Evolutionary conservation across 2,797 vertebrate species (phyloP).

Genomic region (Craterocephalus amniculus): DNA sequence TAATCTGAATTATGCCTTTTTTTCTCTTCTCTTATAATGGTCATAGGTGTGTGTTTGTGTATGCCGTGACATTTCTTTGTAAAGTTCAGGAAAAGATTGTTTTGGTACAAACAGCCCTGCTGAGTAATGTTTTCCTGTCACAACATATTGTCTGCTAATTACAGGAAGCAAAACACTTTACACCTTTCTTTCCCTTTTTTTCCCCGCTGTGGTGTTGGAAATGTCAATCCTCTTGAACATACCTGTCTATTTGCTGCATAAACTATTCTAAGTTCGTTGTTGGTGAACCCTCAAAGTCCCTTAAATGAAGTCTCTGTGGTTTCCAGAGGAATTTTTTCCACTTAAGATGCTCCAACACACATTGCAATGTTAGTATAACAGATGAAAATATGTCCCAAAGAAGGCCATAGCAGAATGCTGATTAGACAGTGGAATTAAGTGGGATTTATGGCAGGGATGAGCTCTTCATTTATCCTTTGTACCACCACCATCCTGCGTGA

Average conservation of each 20-base stretch:
- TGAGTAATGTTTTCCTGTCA: constrained; percentile 12
- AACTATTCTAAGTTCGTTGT: constrained; percentile 1
- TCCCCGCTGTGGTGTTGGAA: background rate
- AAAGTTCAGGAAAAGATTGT: constrained; percentile 14
- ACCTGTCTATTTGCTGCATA: background rate
- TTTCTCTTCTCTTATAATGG: background rate
- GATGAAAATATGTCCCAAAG: constrained; percentile 48
- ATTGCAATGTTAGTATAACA: constrained; percentile 42
- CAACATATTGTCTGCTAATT: constrained; percentile 4
- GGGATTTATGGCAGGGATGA: constrained; percentile 62
- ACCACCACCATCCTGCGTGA: constrained; percentile 26
- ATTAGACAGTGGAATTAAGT: constrained; percentile 63
- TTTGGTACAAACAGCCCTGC: constrained; percentile 4
- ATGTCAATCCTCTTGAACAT: constrained; percentile 12
- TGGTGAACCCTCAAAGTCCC: background rate
- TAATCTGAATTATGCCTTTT: background rate
- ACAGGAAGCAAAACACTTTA: constrained; percentile 7
- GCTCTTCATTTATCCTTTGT: constrained; percentile 53
- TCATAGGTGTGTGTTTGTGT: background rate
- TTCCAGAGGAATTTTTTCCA: constrained; percentile 25
- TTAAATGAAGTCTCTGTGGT: constrained; percentile 18
- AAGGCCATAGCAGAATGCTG: constrained; percentile 51
- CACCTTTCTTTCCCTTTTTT: background rate
- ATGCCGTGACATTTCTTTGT: constrained; percentile 27
- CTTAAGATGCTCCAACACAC: constrained; percentile 30